Percentiles rank a stretch among this genome's conserved stretches.
phyloP scores from a whole-genome alignment of 2,113 vertebrate species.

The Etheostoma spectabile region DNA sequence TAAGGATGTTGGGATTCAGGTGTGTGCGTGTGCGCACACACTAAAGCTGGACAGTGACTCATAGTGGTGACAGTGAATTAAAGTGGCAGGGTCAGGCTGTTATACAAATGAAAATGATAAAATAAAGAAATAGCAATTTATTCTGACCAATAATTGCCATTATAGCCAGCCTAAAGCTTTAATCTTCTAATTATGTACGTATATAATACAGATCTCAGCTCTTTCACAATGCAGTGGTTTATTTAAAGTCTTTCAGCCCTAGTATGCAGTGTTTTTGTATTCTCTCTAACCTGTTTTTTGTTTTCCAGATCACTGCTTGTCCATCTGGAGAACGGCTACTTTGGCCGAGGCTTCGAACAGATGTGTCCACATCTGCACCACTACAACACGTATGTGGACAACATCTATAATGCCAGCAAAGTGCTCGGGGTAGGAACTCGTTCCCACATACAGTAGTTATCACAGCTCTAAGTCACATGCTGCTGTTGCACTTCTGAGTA shows the following conservation, averaged over 20 bases:
- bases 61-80: neutral
- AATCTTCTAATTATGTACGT: neutral
- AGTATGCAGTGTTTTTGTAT: neutral
- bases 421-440: slow-evolving; percentile 84
- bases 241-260: neutral
- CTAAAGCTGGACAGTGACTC: neutral
- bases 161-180: neutral
- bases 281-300: neutral
- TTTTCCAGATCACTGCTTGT: slow-evolving; percentile 78
- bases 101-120: neutral
- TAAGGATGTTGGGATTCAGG: slow-evolving; percentile 4
- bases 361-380: slow-evolving; percentile 86
- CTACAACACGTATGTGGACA: slow-evolving; percentile 86
- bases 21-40: neutral
- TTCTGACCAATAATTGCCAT: neutral
- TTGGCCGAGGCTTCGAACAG: slow-evolving; percentile 82
- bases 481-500: neutral
- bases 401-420: slow-evolving; percentile 84
- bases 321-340: slow-evolving; percentile 86
- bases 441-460: too few species aligned
- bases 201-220: neutral
- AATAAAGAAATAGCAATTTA: neutral
- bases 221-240: neutral
- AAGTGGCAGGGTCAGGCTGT: neutral
- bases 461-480: neutral